Conservation (phyloP, 2,113 vertebrate species). For the Marcusenius ussheri region DNA sequence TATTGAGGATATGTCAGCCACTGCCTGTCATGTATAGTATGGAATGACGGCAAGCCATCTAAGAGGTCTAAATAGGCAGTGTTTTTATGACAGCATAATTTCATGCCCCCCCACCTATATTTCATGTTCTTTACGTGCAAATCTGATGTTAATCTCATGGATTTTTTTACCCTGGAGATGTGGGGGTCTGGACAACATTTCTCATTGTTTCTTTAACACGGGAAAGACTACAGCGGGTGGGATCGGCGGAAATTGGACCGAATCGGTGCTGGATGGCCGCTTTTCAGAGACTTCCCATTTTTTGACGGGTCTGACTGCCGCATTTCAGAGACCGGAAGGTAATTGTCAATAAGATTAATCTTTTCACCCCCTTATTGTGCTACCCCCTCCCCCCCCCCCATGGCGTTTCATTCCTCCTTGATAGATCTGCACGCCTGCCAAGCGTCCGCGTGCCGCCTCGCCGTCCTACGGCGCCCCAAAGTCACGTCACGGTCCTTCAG, state of each 20-base stretch:
- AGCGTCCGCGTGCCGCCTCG: slow-evolving; percentile 55
- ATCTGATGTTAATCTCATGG: neutral
- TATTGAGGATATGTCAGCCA: neutral
- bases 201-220: neutral
- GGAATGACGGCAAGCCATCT: neutral
- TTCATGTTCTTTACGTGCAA: neutral
- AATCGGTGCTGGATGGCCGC: neutral
- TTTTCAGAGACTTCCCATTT: slow-evolving; percentile 19
- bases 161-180: neutral
- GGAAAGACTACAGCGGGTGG: neutral
- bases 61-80: neutral
- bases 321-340: slow-evolving; percentile 44
- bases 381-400: slow-evolving; percentile 18
- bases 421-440: slow-evolving; percentile 55
- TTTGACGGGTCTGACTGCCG: slow-evolving; percentile 31
- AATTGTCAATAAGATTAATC: slow-evolving; percentile 59
- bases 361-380: slow-evolving; percentile 39
- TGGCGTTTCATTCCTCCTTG: slow-evolving; percentile 38
- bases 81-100: neutral
- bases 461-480: slow-evolving; percentile 43
- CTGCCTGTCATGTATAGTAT: neutral
- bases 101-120: neutral
- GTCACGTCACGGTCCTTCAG: slow-evolving; percentile 60
- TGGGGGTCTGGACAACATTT: neutral
- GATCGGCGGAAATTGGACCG: slow-evolving; percentile 16